phyloP scores from a whole-genome alignment of 2,113 vertebrate species.

The Indicator maculatus region DNA sequence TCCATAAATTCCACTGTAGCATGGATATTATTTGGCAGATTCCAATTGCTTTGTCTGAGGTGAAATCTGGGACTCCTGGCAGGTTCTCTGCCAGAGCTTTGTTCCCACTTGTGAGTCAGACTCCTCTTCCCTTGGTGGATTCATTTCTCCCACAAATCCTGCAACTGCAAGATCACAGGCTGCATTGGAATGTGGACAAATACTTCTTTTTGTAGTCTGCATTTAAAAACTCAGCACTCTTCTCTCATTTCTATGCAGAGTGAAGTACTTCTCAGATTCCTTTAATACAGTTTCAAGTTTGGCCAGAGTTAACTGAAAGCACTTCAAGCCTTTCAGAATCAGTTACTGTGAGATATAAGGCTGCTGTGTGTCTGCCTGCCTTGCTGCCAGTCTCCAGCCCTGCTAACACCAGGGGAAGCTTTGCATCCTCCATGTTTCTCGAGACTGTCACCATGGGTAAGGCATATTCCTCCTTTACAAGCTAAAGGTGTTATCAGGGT shows the following conservation, averaged over 20 bases:
- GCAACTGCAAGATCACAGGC: background rate
- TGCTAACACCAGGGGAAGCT: background rate
- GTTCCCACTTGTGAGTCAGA: background rate
- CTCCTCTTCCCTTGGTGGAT: background rate
- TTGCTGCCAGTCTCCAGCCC: background rate
- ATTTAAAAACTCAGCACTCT: background rate
- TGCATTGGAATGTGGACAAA: background rate
- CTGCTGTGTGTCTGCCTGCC: background rate
- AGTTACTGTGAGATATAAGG: background rate
- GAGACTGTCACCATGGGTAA: background rate
- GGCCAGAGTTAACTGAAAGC: background rate
- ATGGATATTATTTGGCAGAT: background rate
- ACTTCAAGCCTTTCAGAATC: constrained; percentile 5
- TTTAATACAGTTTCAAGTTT: constrained; percentile 7
- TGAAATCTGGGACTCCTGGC: background rate
- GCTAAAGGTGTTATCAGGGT: background rate
- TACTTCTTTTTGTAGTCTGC: background rate
- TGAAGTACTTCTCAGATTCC: background rate
- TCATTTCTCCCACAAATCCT: background rate
- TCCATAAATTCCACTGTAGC: background rate
- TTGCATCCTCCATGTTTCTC: background rate
- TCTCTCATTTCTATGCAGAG: background rate
- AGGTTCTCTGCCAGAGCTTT: background rate
- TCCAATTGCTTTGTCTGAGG: background rate
- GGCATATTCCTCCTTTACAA: background rate